Evolutionary conservation across 2,113 vertebrate genomes (phyloP).

Genomic region (Chauna torquata): DNA sequence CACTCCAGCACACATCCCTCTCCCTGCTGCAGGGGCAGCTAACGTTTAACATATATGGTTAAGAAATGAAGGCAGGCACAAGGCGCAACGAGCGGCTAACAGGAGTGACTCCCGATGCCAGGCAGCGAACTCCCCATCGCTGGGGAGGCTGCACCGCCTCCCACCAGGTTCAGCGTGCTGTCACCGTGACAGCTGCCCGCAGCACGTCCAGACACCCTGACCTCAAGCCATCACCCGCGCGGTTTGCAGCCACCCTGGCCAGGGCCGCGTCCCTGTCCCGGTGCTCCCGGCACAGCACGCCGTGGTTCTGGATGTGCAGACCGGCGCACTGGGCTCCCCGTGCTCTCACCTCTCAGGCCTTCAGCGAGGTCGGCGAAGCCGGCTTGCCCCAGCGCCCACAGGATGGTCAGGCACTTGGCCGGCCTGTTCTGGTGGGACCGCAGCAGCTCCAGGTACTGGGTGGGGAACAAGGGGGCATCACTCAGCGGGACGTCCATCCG

Average conservation of each 20-base stretch:
- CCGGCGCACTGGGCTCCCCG: too few relatives aligned
- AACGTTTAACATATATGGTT: neutral
- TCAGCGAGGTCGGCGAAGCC: conserved; percentile 89
- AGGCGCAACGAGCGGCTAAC: fast-evolving
- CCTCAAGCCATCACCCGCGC: too few relatives aligned
- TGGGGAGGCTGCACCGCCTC: too few relatives aligned
- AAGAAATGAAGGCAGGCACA: fast-evolving
- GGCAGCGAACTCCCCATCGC: too few relatives aligned
- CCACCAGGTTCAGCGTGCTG: too few relatives aligned
- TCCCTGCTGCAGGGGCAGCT: fast-evolving
- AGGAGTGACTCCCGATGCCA: fast-evolving
- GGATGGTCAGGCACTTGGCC: conserved; percentile 89
- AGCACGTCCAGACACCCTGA: too few relatives aligned
- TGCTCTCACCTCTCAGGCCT: conserved; percentile 85
- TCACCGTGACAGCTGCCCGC: too few relatives aligned
- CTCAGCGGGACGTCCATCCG: neutral
- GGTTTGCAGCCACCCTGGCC: too few relatives aligned
- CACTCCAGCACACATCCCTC: too few relatives aligned
- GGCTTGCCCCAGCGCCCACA: conserved; percentile 94
- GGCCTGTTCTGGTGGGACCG: conserved; percentile 89
- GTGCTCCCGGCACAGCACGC: too few relatives aligned
- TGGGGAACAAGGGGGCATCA: neutral
- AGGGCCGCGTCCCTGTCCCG: too few relatives aligned
- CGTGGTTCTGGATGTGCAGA: too few relatives aligned
- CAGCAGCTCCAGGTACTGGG: conserved; percentile 90